These are phyloP conservation scores for Triplophysa tibetana DNA, from an alignment of 2,113 vertebrate species.

Conservation along the genomic window DNA sequence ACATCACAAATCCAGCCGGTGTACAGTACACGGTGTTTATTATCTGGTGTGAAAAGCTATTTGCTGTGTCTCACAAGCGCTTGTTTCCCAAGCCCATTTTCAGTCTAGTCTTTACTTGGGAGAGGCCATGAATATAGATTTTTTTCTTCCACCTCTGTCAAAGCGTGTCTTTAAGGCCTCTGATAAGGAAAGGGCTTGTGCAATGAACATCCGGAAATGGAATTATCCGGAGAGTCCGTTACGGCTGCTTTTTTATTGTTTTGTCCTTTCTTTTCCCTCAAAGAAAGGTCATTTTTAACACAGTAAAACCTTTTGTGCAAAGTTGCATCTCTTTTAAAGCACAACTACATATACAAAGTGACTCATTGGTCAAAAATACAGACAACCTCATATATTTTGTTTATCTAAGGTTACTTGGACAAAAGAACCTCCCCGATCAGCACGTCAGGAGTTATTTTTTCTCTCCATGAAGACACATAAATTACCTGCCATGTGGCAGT, in stretches of 20 bases:
- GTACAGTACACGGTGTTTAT: conserved; percentile 31
- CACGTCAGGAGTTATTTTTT: neutral
- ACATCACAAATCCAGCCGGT: conserved; percentile 35
- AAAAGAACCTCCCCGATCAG: neutral
- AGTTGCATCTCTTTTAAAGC: neutral
- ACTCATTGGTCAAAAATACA: neutral
- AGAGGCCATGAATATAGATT: conserved; percentile 51
- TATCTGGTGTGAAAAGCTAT: conserved; percentile 58
- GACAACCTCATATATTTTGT: neutral
- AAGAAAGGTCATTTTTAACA: neutral
- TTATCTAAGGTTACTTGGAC: neutral
- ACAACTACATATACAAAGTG: too few species aligned
- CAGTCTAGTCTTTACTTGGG: conserved; percentile 44
- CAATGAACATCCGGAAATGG: conserved; percentile 10
- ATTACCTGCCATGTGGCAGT: neutral
- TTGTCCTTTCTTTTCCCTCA: neutral
- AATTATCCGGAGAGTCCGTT: neutral
- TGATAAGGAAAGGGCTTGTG: conserved; percentile 14
- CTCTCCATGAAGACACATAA: neutral
- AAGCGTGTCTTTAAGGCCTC: conserved; percentile 26
- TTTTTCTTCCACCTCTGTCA: conserved; percentile 34
- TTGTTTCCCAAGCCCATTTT: conserved; percentile 29
- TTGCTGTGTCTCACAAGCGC: conserved; percentile 48
- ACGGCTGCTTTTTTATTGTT: neutral
- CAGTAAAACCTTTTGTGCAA: neutral